Percentiles rank a stretch among this genome's conserved stretches.
These are phyloP conservation scores for Drosophila tanythrix DNA, from an alignment of 2,888 invertebrate genomes.

Conservation along the genomic window DNA sequence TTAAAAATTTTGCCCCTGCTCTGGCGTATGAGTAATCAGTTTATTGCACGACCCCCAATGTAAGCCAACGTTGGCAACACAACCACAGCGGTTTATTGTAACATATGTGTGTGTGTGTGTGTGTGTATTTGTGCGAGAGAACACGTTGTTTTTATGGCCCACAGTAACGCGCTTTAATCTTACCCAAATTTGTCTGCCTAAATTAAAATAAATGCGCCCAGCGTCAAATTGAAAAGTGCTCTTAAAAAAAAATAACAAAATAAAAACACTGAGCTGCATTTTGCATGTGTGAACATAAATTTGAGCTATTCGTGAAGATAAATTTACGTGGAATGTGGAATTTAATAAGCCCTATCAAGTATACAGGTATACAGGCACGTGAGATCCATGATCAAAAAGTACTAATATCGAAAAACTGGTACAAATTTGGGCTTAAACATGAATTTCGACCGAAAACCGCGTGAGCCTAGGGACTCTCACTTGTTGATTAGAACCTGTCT, in stretches of 20 bases:
- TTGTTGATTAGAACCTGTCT: neutral
- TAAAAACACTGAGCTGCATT: constrained; percentile 31
- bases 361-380: constrained; percentile 18
- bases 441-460: neutral
- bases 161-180: constrained; percentile 55
- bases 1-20: constrained; percentile 58
- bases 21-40: constrained; percentile 74
- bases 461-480: neutral
- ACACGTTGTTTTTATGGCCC: constrained; percentile 54
- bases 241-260: constrained; percentile 1
- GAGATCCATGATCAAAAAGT: neutral
- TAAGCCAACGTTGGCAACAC: constrained; percentile 10
- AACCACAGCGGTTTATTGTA: constrained; percentile 2
- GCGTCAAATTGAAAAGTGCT: constrained; percentile 29
- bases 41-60: constrained; percentile 58
- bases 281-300: constrained; percentile 42
- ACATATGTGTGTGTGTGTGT: constrained; percentile 5
- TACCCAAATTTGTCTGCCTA: constrained; percentile 64
- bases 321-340: constrained; percentile 33
- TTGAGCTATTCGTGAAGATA: constrained; percentile 24
- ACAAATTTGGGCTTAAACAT: neutral
- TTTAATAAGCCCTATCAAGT: constrained; percentile 50
- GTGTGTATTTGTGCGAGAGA: neutral
- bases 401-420: neutral
- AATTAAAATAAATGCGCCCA: constrained; percentile 70